Percentiles rank a stretch among this genome's conserved stretches.
Evolutionary conservation across 2,113 vertebrate species (phyloP).

Genomic region (Formicarius rufipectus): DNA sequence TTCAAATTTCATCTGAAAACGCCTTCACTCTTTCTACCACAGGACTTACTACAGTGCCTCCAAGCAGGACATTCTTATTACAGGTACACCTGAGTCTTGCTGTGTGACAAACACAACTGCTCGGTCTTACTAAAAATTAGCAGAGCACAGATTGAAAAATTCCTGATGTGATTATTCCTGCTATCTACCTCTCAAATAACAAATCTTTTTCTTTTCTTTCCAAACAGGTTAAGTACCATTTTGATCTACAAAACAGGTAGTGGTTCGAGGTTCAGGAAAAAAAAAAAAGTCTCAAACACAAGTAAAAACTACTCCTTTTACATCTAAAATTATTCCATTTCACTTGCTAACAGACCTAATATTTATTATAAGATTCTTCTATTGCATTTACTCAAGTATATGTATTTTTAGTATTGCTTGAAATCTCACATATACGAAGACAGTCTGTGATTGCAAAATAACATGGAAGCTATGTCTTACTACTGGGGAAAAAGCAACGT

Average conservation of each 20-base stretch:
- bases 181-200: neutral
- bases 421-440: neutral
- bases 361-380: neutral
- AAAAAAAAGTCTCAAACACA: neutral
- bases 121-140: neutral
- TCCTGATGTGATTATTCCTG: neutral
- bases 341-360: neutral
- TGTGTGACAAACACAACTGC: neutral
- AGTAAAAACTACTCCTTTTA: neutral
- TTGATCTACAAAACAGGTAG: neutral
- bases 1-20: neutral
- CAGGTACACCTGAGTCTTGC: neutral
- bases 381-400: neutral
- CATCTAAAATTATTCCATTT: neutral
- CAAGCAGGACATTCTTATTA: neutral
- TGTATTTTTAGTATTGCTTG: neutral
- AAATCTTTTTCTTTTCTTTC: neutral
- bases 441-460: neutral
- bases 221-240: neutral
- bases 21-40: neutral
- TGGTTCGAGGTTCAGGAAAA: neutral
- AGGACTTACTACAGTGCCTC: neutral
- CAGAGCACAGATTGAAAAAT: neutral
- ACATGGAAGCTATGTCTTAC: neutral
- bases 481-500: neutral